Evolutionary conservation across 2,888 invertebrate genomes (phyloP).

Genomic region (Amphipoea lucens): DNA sequence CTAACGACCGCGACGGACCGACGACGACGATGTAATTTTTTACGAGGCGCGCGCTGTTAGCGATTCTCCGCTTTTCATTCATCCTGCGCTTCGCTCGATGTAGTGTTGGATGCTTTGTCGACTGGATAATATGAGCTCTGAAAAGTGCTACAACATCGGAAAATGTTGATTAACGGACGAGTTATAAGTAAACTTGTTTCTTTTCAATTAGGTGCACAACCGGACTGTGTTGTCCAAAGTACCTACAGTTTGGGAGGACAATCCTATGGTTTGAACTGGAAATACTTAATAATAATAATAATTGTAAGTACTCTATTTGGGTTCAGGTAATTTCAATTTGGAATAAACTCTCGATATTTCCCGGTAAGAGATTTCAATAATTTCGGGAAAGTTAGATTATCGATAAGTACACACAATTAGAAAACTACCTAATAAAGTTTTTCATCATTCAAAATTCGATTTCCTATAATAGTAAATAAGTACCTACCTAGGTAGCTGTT

Average conservation of each 20-base stretch:
- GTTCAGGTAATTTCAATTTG: not conserved
- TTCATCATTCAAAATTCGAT: not conserved
- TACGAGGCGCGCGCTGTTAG: constrained; percentile 73
- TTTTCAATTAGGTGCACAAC: constrained; percentile 4
- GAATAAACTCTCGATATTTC: not conserved
- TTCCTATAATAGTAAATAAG: not conserved
- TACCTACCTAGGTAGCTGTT: not conserved
- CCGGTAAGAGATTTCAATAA: not conserved
- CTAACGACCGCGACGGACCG: constrained; percentile 69
- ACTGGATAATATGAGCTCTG: constrained; percentile 26
- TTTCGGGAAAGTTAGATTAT: not conserved
- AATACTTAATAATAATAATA: not conserved
- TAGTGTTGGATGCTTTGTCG: constrained; percentile 62
- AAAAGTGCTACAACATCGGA: constrained; percentile 45
- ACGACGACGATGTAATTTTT: constrained; percentile 71
- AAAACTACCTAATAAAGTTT: no score
- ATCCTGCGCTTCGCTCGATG: constrained; percentile 65
- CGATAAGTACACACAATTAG: not conserved
- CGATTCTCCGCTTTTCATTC: constrained; percentile 82
- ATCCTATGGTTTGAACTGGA: not conserved
- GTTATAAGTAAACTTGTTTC: constrained; percentile 14
- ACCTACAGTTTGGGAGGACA: not conserved
- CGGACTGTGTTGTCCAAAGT: not conserved
- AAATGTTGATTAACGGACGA: constrained; percentile 34
- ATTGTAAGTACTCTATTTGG: no score